Conservation (phyloP, 2,113 vertebrate genomes). For the Mastomys natalensis region DNA sequence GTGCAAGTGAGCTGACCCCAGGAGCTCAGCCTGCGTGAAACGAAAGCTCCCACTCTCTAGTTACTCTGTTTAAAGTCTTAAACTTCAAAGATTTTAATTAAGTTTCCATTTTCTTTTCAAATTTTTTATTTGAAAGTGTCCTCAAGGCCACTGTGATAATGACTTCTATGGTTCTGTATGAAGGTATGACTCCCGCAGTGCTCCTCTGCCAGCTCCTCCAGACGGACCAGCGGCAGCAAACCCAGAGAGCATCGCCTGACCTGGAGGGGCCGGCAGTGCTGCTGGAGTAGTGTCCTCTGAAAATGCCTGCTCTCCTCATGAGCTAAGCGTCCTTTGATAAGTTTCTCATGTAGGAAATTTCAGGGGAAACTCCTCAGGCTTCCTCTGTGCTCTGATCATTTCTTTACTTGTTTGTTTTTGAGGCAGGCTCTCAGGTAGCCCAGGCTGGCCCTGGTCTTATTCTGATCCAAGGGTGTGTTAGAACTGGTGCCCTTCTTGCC, state of each 20-base stretch:
- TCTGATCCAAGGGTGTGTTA: background rate
- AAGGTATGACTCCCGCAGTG: background rate
- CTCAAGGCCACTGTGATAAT: background rate
- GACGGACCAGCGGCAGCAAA: background rate
- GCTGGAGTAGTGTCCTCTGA: background rate
- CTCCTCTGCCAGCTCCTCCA: background rate
- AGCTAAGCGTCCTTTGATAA: background rate
- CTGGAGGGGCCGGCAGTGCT: background rate
- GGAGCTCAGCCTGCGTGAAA: background rate
- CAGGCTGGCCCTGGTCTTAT: background rate
- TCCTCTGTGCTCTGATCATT: background rate
- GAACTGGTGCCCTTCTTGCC: background rate
- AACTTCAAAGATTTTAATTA: background rate
- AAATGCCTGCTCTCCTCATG: background rate
- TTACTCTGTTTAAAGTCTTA: background rate
- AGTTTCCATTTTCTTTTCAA: background rate
- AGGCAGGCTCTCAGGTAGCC: background rate
- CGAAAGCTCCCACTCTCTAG: background rate
- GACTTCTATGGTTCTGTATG: background rate
- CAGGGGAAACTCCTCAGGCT: background rate
- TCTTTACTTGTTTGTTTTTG: background rate
- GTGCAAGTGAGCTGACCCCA: background rate
- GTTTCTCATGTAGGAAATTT: background rate
- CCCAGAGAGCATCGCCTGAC: background rate
- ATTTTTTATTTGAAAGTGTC: constrained; percentile 16